A percentile compares a stretch with the other conserved stretches of the same genome.
These are phyloP conservation scores for Acomys russatus DNA, from an alignment of 2,797 vertebrate species.

Conservation along the genomic window DNA sequence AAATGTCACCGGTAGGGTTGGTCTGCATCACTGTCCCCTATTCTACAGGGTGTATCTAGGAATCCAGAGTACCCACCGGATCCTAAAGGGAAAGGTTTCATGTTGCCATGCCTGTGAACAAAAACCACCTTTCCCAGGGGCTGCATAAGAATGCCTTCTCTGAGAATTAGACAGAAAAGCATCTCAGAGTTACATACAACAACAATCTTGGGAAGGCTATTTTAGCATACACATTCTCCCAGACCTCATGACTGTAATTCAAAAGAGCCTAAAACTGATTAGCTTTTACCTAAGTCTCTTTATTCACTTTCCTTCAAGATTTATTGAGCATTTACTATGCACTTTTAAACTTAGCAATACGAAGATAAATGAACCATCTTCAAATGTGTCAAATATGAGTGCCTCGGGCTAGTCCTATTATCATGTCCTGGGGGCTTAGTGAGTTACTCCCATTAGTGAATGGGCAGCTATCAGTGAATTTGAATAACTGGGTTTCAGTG, in stretches of 20 bases:
- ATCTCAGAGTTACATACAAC: neutral
- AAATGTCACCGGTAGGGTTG: neutral
- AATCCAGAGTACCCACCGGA: neutral
- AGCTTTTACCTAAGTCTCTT: neutral
- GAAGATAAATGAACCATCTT: conserved; percentile 21
- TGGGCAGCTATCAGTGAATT: neutral
- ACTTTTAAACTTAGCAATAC: neutral
- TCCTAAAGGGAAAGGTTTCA: neutral
- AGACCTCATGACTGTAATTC: neutral
- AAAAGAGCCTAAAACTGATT: neutral
- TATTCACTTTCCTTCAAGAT: neutral
- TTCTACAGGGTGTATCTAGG: neutral
- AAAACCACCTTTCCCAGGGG: fast-evolving
- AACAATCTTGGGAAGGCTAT: neutral
- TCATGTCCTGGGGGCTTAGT: neutral
- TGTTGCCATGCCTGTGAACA: neutral
- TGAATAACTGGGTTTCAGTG: neutral
- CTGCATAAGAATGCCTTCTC: neutral
- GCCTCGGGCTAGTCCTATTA: neutral
- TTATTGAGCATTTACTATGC: neutral
- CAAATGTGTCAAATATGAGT: neutral
- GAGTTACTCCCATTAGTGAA: neutral
- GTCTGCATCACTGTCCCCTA: neutral
- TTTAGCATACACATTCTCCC: neutral
- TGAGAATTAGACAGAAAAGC: neutral